A percentile compares a stretch with the other conserved stretches of the same genome.
Conservation (phyloP, 2,113 vertebrate species). For the Indri indri region DNA sequence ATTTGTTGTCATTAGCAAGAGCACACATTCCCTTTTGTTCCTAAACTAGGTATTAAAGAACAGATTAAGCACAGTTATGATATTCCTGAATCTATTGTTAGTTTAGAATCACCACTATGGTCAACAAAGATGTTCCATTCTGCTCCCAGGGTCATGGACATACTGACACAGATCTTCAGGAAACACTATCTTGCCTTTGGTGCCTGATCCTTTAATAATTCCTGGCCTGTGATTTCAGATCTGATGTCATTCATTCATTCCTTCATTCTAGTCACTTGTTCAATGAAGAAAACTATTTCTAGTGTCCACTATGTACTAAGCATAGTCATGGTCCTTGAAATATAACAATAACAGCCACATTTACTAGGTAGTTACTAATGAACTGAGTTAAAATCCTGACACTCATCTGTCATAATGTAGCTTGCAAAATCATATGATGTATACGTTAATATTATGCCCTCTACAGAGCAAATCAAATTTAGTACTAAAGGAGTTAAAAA, state of each 20-base stretch:
- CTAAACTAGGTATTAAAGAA: neutral
- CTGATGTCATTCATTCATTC: neutral
- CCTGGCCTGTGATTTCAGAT: neutral
- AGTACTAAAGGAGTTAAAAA: neutral
- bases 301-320: neutral
- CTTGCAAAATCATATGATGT: neutral
- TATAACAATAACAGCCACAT: neutral
- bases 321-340: neutral
- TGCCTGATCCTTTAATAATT: neutral
- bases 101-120: neutral
- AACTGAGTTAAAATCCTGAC: neutral
- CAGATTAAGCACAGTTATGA: neutral
- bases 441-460: neutral
- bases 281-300: neutral
- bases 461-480: neutral
- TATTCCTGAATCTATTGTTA: neutral
- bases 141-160: neutral
- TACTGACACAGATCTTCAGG: rapidly evolving
- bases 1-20: neutral
- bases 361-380: neutral
- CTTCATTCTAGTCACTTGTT: neutral
- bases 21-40: neutral
- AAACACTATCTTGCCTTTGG: neutral
- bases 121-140: neutral
- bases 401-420: neutral